Base-by-base conservation (phyloP, 2,888 invertebrate genomes). In the Hyalella azteca region DNA sequence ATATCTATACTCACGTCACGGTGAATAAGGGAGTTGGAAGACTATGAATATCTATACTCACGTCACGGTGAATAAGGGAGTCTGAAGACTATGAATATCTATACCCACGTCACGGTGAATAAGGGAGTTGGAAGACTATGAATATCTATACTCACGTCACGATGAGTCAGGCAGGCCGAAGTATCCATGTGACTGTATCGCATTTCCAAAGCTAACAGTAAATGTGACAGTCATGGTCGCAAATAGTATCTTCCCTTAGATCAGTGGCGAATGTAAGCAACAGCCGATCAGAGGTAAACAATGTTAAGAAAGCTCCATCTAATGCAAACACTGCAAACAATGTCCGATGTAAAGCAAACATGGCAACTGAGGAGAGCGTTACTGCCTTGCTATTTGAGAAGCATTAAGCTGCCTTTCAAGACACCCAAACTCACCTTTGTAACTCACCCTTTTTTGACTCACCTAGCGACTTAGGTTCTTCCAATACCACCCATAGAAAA, bases 251-350 rank as follows among this genome's bases (percentile, higher is more conserved):
- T 66, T 66, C 36, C 66, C 66, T 66, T 66, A 32, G 66, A 66
- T 66, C 66, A 66, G 66, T 66, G 66, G 66, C 66, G 66, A 66
- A 66, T 66, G 66, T 66, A 66, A 66, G 66, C 66, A 66, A 29
- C 36, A 3, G 19, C 66, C 66, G 66, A 66, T 66, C 66, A 66
- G 19, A n/a, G n/a, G 66, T 66, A 66, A 66, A 66, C 66, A 29
- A 66, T 29, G 66, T 66, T 66, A 66, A 66, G 66, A 66, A 66
- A 66, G 66, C 66, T 9, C 66, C 66, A 66, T 66, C 66, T 66
- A 66, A 66, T 66, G 66, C 66, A 66, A 66, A 66, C 66, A 54
- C 54, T 11, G 54, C 54, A 26, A 26, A 66, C 66, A 66, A 66
- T 66, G 36, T 2, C 19, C 36, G 36, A 32, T 66, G 66, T 36